A percentile compares a stretch with the other conserved stretches of the same genome.
phyloP scores from a whole-genome alignment of 1,140 invertebrate species.

The Ceratitis capitata region DNA sequence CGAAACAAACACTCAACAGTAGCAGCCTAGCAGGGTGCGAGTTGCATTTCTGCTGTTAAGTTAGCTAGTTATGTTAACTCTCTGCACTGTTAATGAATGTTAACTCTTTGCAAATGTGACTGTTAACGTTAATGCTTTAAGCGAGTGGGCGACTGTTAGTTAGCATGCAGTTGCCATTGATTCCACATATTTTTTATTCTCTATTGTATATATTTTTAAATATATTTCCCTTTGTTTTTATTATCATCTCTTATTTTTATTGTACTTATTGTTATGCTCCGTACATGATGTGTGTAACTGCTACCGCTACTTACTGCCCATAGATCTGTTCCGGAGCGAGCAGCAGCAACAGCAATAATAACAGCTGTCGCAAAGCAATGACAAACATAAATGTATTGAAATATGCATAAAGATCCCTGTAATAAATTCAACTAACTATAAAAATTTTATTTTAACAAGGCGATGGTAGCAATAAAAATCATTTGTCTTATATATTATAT shows the following conservation, averaged over 20 bases:
- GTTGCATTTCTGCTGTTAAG: no score
- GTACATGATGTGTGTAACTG: not conserved
- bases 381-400: not conserved
- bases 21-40: not conserved
- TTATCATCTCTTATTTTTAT: no score
- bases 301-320: not conserved
- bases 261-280: not conserved
- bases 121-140: no score
- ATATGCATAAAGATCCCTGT: no score
- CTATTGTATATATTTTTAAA: not conserved
- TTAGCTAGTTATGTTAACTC: no score
- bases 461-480: no score
- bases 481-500: no score
- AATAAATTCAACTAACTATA: no score
- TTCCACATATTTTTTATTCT: not conserved
- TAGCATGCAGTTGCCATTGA: not conserved
- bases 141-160: not conserved
- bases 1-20: no score
- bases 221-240: no score
- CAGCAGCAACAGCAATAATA: not conserved
- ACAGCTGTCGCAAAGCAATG: not conserved
- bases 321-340: not conserved
- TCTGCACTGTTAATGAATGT: not conserved
- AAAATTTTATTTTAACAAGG: no score
- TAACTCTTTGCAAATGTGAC: not conserved